Base-by-base conservation (phyloP, 2,888 invertebrate genomes). In the Deilephila elpenor region DNA sequence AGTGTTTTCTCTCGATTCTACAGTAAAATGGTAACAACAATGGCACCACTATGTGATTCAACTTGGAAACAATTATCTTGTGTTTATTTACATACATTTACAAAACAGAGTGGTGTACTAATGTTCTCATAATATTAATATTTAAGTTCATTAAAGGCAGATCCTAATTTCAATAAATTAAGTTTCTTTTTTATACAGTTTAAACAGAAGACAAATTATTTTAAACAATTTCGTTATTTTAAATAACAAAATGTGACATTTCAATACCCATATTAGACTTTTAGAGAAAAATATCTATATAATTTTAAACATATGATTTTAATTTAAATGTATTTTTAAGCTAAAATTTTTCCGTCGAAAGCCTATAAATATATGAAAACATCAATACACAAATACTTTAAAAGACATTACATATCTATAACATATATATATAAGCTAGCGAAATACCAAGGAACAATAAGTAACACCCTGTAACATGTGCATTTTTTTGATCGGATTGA, bases 11-110 rank as follows among this genome's bases (percentile, higher is more conserved):
- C 29, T 71, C 51, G 34, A 61, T 76, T 80, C 76, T 87, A 84
- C 71, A 85, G 77, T 81, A 80, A 84, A 91, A 92, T 92, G 93
- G 93, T 93, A 93, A 93, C 93, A 84, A 76, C 79, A 81, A 93
- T 93, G 93, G 93, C 93, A 93, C 93, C 93, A 92, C 84, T 89
- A 79, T 75, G 78, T 75, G 56, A 71, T 71, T 71, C 29, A 19
- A 70, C 20, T 70, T 59, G 19, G n/a, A 29, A 32, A 62, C 51
- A 25, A 20, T 8, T 34, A 0, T 71, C 3, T 71, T 56, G 56
- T 71, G 19, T 60, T 59, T 73, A 59, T 51, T 44, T 44, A 44
- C 44, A 56, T 56, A 56, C 56, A 56, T 56, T 60, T 73, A 59
- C 44, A 19, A 44, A 72, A 67, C 51, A 17, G 67, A 25, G 25